Percentiles rank a stretch among this genome's conserved stretches.
phyloP scores from a whole-genome alignment of 2,888 invertebrate species.

The Criorhina ranunculi region DNA sequence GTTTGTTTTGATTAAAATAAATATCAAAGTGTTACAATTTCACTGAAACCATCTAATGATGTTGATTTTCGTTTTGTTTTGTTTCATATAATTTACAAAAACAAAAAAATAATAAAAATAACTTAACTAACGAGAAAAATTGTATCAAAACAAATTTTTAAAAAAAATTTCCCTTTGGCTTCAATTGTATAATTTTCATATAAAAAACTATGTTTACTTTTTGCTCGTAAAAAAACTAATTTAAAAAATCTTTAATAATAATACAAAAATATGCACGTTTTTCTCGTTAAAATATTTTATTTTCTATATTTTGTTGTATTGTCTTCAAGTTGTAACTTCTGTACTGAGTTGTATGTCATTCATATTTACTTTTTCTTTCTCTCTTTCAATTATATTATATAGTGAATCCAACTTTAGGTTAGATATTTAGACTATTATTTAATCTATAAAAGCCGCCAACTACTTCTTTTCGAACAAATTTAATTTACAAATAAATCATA shows the following conservation, averaged over 20 bases:
- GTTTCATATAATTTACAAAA: constrained; percentile 11
- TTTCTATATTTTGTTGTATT: constrained; percentile 53
- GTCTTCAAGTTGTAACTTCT: constrained; percentile 73
- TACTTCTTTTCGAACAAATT: constrained; percentile 48
- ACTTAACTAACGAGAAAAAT: constrained; percentile 30
- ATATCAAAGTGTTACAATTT: constrained; percentile 38
- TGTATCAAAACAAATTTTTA: constrained; percentile 18
- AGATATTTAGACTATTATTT: constrained; percentile 23
- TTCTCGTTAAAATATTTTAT: constrained; percentile 45
- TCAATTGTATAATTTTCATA: constrained; percentile 61
- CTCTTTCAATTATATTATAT: constrained; percentile 23
- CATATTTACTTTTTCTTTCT: constrained; percentile 24
- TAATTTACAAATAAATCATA: constrained; percentile 39
- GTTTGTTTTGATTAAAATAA: constrained; percentile 35
- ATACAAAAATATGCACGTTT: constrained; percentile 80
- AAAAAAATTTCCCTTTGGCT: constrained; percentile 39
- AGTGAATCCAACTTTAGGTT: constrained; percentile 13
- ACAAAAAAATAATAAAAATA: constrained; percentile 17
- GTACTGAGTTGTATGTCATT: constrained; percentile 52
- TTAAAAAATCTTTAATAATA: constrained; percentile 81
- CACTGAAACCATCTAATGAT: constrained; percentile 66
- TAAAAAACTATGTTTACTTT: constrained; percentile 72
- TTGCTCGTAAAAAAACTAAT: constrained; percentile 79
- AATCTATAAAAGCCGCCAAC: constrained; percentile 49
- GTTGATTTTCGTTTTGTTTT: constrained; percentile 28